Evolutionary conservation across 2,113 vertebrate genomes (phyloP), one percentile per base, ranked within the genome.

Genomic region (Dunckerocampus dactyliophorus): DNA sequence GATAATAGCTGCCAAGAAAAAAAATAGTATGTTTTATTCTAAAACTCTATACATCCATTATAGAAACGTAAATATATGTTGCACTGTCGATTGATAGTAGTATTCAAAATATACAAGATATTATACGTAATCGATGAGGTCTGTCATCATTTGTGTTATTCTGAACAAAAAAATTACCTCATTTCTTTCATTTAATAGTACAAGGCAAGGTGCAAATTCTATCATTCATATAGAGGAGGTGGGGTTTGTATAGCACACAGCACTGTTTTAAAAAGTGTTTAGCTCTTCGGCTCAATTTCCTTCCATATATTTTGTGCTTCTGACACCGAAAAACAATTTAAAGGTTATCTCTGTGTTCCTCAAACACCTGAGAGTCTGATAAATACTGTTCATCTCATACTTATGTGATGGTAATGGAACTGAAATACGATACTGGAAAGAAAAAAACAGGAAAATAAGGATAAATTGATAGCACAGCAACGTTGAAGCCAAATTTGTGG

Each of bases 1-100:
- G 87, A 84, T 43, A 78, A 66, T 81, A 87, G 85, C 87, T 88
- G 85, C 87, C 85, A 60, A 83, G 76, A 85, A 85, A 81, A 79
- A 85, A 75, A 82, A n/a, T 6, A 47, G 17, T 8, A 47, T 59
- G 60, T 74, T 78, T 68, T 34, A 68, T 65, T 73, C 68, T 56
- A 71, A 34, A 76, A 84, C 77, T 68, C 72, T 74, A 78, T 84
- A 78, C 72, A 81, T 85, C 74, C 49, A 76, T 74, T 83, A 47
- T 19, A 13, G 11, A 79, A 78, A 80, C 74, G 63, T 76, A 81
- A 81, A 77, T 81, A 77, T 81, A 59, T 75, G 53, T 67, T 37
- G 59, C 68, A 50, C 67, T 17, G 52, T 49, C 72, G 65, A 75
- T 66, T 55, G 60, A 62, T 72, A 75, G 51, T 55, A 54, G 80